Evolutionary conservation across 2,888 invertebrate genomes (phyloP), one percentile per base, ranked within the genome.

Genomic region (Lysandra bellargus): DNA sequence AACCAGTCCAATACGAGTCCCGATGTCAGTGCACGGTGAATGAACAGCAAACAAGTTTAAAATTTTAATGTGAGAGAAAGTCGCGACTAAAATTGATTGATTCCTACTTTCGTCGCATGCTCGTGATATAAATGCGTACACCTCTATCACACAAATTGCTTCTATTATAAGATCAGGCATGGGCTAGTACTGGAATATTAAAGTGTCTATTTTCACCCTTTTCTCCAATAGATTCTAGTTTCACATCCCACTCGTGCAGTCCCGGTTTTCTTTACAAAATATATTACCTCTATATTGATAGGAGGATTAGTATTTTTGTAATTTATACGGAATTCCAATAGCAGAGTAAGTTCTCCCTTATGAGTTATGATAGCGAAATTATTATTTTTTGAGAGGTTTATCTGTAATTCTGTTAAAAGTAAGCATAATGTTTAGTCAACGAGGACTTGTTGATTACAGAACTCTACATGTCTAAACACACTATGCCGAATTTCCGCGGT

Each of bases 11-110:
- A 88, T 86, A 87, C 88, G 86, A 88, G 85, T 86, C 86, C 83
- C 87, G 84, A 90, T 89, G 89, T 88, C 87, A 88, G 86, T 87
- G 85, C 85, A 87, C 88, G 84, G 87, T 87, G 88, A 89, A 84
- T 88, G 89, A 87, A 83, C 85, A 85, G 87, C 88, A 89, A 93
- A 93, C 94, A 91, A 92, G 93, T 92, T 93, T 93, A 88, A 92
- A 92, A 94, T 94, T 91, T 93, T 89, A 93, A 93, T 92, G 90
- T 83, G 87, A 88, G 93, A 89, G 94, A 94, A 94, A 94, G 94
- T 91, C 84, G 85, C 83, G 84, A 82, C 84, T 85, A 84, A 83
- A 87, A 88, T 86, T 85, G 85, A 84, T 86, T 85, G 87, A 86
- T 87, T 86, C 87, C 83, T 83, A 87, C 91, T 91, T 91, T 92